Conservation (phyloP, 2,797 vertebrate species). For the Bovichtus variegatus region DNA sequence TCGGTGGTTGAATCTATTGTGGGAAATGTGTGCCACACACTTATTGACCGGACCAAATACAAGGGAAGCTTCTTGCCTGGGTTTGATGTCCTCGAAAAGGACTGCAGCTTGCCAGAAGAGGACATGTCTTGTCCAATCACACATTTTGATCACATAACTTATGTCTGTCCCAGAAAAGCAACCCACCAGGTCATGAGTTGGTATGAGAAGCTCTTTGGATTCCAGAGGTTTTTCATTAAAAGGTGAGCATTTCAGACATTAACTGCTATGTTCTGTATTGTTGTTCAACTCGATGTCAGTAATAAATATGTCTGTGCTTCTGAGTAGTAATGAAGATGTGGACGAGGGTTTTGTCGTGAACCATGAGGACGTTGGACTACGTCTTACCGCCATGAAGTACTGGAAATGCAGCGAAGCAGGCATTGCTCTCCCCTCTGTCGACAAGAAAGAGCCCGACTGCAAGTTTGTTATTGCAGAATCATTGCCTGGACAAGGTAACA, state of each 20-base stretch:
- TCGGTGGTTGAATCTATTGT: slow-evolving; percentile 87
- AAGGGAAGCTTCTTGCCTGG: slow-evolving; percentile 90
- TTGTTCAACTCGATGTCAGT: neutral
- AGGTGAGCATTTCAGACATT: slow-evolving; percentile 65
- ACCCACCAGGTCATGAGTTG: slow-evolving; percentile 85
- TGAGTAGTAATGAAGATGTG: slow-evolving; percentile 79
- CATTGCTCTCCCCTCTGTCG: slow-evolving; percentile 67
- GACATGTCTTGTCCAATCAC: slow-evolving; percentile 75
- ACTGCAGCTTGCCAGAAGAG: slow-evolving; percentile 2
- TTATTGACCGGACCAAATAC: slow-evolving; percentile 88
- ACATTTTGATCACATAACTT: slow-evolving; percentile 94
- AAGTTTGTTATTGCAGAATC: slow-evolving; percentile 94
- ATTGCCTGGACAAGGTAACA: slow-evolving; percentile 81
- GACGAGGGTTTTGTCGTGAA: slow-evolving; percentile 86
- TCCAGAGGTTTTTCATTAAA: slow-evolving; percentile 89
- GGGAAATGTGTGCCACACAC: slow-evolving; percentile 92
- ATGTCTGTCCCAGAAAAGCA: slow-evolving; percentile 84
- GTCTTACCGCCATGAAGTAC: slow-evolving; percentile 89
- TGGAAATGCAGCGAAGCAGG: slow-evolving; percentile 69
- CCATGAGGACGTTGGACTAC: slow-evolving; percentile 87
- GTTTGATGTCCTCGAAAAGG: slow-evolving; percentile 76
- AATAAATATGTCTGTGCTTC: slow-evolving; percentile 6
- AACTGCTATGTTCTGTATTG: neutral
- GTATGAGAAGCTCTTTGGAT: slow-evolving; percentile 91
- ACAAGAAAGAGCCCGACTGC: slow-evolving; percentile 81